phyloP scores from a whole-genome alignment of 2,797 vertebrate species.

The Cirrhinus mrigala region DNA sequence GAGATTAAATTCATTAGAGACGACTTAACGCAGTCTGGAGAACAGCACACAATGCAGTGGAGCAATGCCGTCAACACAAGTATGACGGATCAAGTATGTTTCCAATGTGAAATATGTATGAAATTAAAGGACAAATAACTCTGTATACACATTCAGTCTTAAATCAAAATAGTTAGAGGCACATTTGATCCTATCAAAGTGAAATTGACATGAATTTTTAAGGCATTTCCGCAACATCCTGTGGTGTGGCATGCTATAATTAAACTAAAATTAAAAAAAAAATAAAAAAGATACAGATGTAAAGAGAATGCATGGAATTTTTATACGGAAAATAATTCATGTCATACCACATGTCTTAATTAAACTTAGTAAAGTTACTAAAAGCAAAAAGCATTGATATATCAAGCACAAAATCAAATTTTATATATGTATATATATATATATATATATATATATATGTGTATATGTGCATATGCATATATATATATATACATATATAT shows the following conservation, averaged over 20 bases:
- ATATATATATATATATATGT: not conserved
- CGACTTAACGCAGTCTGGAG: not conserved
- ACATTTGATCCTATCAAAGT: not conserved
- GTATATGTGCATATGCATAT: no score
- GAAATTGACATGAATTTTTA: not conserved
- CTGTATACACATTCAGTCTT: not conserved
- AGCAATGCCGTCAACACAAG: not conserved
- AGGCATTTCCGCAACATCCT: not conserved
- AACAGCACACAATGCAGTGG: not conserved
- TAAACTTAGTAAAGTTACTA: not conserved
- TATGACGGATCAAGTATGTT: not conserved
- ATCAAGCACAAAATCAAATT: no score
- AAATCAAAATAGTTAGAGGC: not conserved
- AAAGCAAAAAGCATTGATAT: no score
- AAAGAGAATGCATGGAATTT: not conserved
- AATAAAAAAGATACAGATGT: no score
- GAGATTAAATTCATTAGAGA: not conserved
- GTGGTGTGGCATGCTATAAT: not conserved
- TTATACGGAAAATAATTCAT: not conserved
- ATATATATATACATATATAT: not conserved
- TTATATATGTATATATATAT: no score
- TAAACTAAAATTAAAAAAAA: not conserved
- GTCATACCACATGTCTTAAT: no score
- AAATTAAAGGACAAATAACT: not conserved
- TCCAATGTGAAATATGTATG: not conserved